These are phyloP conservation scores for Tridacna crocea DNA, from an alignment of 2,888 invertebrate genomes.

Conservation along the genomic window DNA sequence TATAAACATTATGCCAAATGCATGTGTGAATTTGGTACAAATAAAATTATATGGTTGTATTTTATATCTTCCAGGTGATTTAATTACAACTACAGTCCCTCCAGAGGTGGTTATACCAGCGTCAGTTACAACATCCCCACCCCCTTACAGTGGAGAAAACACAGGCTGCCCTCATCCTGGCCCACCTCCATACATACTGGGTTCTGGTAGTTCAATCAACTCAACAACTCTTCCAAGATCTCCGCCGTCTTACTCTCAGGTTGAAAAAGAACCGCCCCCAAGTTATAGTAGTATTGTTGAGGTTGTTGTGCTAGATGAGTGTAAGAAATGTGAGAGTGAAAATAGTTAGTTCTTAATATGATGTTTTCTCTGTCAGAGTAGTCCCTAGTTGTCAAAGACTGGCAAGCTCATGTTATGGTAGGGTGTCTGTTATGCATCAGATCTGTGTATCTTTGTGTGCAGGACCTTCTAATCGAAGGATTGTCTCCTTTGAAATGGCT, in stretches of 20 bases:
- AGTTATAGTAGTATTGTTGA: slow-evolving; percentile 53
- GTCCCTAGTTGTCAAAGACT: not conserved
- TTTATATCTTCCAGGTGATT: not conserved
- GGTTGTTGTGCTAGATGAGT: slow-evolving; percentile 22
- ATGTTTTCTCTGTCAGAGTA: not conserved
- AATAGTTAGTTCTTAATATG: not conserved
- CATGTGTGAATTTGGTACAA: no score
- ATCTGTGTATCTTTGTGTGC: no score
- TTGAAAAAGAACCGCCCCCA: slow-evolving; percentile 54
- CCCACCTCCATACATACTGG: slow-evolving; percentile 58
- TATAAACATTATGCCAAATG: no score
- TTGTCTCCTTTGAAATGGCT: no score
- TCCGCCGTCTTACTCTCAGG: slow-evolving; percentile 53
- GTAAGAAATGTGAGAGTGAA: slow-evolving; percentile 24
- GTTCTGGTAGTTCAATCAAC: slow-evolving; percentile 61
- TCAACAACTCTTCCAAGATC: slow-evolving; percentile 53
- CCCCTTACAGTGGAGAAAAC: slow-evolving; percentile 56
- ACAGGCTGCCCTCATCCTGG: slow-evolving; percentile 61
- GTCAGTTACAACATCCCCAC: slow-evolving; percentile 50
- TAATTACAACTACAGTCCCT: not conserved
- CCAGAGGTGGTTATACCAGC: slow-evolving; percentile 47
- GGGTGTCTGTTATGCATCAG: not conserved
- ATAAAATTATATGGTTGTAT: no score
- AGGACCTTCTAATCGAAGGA: no score
- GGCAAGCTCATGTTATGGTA: not conserved